Conservation (phyloP, 2,888 invertebrate genomes). For the Gryllus longicercus region DNA sequence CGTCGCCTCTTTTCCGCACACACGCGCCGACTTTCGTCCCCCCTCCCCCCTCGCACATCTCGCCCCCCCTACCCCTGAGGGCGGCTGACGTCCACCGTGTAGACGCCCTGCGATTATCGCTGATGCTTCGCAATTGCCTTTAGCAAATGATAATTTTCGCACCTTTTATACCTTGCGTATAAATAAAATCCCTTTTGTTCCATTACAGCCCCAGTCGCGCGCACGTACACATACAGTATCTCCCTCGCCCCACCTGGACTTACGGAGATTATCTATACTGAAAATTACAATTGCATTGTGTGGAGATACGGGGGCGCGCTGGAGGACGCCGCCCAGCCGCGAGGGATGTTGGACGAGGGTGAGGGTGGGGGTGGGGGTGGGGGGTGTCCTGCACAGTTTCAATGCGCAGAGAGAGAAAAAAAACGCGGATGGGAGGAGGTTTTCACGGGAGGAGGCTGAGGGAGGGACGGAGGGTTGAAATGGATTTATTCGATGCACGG, state of each 20-base stretch:
- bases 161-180: conserved; percentile 18
- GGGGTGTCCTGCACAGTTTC: conserved; percentile 30
- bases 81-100: neutral
- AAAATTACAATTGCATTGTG: conserved; percentile 37
- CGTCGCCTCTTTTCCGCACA: neutral
- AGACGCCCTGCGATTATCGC: neutral
- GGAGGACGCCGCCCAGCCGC: conserved; percentile 11
- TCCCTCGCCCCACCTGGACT: conserved; percentile 32
- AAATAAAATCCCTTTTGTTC: conserved; percentile 31
- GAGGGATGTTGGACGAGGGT: neutral
- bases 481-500: conserved; percentile 32
- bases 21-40: neutral
- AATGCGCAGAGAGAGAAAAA: conserved; percentile 19
- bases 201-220: conserved; percentile 17
- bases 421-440: neutral
- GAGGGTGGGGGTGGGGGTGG: neutral
- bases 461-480: conserved; percentile 29
- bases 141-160: conserved; percentile 17
- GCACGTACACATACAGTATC: conserved; percentile 22
- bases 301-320: conserved; percentile 18
- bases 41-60: too few species aligned
- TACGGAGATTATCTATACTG: conserved; percentile 33
- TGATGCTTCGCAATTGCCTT: neutral
- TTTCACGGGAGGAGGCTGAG: neutral
- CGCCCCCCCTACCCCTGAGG: too few species aligned